Evolutionary conservation across 2,797 vertebrate species (phyloP).

Genomic region (Morus bassanus): DNA sequence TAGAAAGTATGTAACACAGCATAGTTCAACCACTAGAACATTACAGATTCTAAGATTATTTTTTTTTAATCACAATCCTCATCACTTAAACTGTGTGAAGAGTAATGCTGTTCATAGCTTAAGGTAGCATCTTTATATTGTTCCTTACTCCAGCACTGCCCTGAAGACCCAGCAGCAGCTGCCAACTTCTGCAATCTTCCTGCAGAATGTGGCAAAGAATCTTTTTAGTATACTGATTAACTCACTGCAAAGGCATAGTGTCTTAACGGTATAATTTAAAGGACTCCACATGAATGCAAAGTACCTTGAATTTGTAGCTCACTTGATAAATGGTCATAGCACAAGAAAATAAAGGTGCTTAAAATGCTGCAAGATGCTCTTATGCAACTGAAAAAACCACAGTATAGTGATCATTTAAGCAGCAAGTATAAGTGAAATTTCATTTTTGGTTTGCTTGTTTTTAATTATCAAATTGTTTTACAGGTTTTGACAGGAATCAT

Average conservation of each 20-base stretch:
- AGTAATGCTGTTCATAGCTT: neutral
- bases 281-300: neutral
- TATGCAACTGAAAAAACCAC: neutral
- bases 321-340: neutral
- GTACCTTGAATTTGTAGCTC: neutral
- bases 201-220: neutral
- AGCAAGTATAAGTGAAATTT: neutral
- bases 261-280: neutral
- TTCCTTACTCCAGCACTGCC: neutral
- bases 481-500: neutral
- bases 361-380: neutral
- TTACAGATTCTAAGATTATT: neutral
- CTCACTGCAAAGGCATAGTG: neutral
- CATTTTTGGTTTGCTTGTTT: neutral
- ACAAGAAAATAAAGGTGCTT: neutral
- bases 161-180: neutral
- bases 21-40: neutral
- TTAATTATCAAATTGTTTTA: neutral
- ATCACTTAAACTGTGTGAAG: neutral
- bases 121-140: neutral
- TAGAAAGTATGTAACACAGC: neutral
- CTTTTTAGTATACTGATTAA: neutral
- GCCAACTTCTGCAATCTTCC: neutral
- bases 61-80: neutral
- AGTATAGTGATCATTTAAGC: neutral